phyloP scores from a whole-genome alignment of 2,113 vertebrate species.

The Pelecanoides urinatrix region DNA sequence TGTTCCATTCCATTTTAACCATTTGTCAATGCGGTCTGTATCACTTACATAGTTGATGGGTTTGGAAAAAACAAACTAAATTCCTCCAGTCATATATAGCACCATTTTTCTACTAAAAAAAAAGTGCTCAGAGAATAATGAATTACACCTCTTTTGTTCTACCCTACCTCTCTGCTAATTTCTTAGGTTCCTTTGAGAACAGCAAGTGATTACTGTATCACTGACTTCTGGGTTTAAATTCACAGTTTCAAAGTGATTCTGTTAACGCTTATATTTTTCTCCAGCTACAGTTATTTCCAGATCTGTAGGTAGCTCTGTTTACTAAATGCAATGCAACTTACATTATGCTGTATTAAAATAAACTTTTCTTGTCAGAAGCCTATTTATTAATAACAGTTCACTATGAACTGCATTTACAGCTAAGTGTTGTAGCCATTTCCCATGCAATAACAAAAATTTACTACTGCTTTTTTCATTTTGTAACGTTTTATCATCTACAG shows the following conservation, averaged over 20 bases:
- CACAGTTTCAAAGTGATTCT: neutral
- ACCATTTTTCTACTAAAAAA: neutral
- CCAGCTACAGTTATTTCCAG: neutral
- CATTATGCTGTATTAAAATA: conserved; percentile 19
- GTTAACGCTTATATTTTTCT: neutral
- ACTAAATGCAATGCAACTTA: neutral
- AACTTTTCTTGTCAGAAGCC: conserved; percentile 21
- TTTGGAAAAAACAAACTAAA: neutral
- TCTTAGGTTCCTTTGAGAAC: neutral
- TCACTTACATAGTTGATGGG: neutral
- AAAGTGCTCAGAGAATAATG: neutral
- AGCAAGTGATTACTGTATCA: neutral
- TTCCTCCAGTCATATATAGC: neutral
- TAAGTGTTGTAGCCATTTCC: conserved; percentile 40
- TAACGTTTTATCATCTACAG: conserved; percentile 3
- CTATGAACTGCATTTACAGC: conserved; percentile 39
- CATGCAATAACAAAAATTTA: conserved; percentile 45
- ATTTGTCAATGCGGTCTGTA: neutral
- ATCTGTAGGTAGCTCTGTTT: neutral
- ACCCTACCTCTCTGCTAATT: neutral
- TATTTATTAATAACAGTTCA: conserved; percentile 51
- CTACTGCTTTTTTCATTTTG: neutral
- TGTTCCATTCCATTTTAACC: neutral
- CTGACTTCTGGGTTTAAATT: neutral
- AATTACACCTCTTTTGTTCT: neutral